These are phyloP conservation scores for Neodiprion virginianus DNA, from an alignment of 1,140 invertebrate species.

Conservation along the genomic window DNA sequence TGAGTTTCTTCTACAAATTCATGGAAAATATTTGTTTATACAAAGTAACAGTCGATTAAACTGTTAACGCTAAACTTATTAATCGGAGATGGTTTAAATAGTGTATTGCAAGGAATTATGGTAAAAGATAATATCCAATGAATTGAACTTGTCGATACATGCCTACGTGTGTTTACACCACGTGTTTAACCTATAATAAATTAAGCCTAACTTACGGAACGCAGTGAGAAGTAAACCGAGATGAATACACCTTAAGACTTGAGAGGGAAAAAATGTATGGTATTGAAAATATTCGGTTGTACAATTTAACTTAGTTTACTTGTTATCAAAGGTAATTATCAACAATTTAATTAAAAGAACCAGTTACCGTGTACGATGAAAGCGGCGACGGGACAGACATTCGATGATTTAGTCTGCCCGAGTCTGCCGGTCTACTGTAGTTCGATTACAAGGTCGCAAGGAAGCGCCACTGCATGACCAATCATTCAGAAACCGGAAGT, in stretches of 20 bases:
- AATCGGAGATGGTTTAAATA: neutral
- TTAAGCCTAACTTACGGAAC: neutral
- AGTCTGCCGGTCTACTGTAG: no score
- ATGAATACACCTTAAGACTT: neutral
- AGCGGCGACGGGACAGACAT: neutral
- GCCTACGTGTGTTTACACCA: slow-evolving; percentile 4
- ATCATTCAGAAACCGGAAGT: no score
- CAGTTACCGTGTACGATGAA: neutral
- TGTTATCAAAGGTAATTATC: neutral
- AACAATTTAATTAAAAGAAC: neutral
- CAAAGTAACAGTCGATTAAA: no score
- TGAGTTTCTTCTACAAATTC: neutral
- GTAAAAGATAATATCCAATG: neutral
- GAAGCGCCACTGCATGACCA: no score
- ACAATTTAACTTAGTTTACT: neutral
- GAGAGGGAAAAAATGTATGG: neutral
- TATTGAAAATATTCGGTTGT: neutral
- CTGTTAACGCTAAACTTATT: neutral
- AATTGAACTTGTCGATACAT: neutral
- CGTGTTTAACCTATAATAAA: neutral
- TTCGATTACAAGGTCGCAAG: no score
- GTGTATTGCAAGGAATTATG: no score
- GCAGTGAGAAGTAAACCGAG: neutral
- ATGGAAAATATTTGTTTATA: neutral
- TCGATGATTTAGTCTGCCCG: no score